A percentile compares a stretch with the other conserved stretches of the same genome.
These are phyloP conservation scores for Austrofundulus limnaeus DNA, from an alignment of 2,113 vertebrate genomes.

Conservation along the genomic window DNA sequence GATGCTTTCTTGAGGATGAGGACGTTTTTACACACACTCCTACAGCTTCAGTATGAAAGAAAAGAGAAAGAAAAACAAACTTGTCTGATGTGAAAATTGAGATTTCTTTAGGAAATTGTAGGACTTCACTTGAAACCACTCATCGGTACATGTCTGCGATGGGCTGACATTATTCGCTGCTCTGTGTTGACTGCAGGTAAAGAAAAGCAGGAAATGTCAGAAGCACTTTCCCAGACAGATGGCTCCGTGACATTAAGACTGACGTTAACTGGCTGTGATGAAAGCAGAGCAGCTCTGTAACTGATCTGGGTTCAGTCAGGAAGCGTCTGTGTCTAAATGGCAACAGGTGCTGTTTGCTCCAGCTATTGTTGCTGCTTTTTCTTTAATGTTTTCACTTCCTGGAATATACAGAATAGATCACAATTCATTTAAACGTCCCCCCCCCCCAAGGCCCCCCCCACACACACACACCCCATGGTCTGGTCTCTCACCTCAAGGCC, in stretches of 20 bases:
- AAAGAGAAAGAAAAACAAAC: neutral
- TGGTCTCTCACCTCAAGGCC: constrained; percentile 23
- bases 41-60: no score
- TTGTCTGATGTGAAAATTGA: constrained; percentile 15
- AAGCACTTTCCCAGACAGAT: constrained; percentile 23
- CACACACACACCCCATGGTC: no score
- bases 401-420: constrained; percentile 18
- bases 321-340: constrained; percentile 27
- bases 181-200: constrained; percentile 1
- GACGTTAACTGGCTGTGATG: constrained; percentile 36
- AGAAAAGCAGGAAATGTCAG: constrained; percentile 32
- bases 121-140: constrained; percentile 20
- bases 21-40: no score
- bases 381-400: constrained; percentile 37
- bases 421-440: constrained; percentile 23
- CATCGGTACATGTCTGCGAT: constrained; percentile 25
- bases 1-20: no score
- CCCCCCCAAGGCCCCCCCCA: neutral
- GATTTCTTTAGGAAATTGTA: constrained; percentile 4
- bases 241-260: constrained; percentile 39
- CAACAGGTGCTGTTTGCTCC: constrained; percentile 30
- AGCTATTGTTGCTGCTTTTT: constrained; percentile 1
- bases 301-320: constrained; percentile 31
- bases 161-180: constrained; percentile 28
- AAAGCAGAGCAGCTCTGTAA: constrained; percentile 10